Conservation (phyloP, 1,140 invertebrate species). For the Zaprionus kolodkinae region DNA sequence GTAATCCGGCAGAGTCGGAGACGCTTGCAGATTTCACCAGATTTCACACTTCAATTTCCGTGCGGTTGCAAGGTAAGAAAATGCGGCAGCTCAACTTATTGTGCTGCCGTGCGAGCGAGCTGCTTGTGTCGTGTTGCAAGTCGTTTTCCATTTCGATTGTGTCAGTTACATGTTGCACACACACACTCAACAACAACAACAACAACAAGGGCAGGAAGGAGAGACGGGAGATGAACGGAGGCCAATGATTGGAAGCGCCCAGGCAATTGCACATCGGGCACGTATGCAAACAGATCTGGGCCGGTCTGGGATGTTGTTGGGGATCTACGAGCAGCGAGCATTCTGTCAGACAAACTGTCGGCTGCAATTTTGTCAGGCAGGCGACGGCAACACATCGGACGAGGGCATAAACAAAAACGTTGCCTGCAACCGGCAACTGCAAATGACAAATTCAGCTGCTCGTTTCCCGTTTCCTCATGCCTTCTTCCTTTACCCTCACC, state of each 20-base stretch:
- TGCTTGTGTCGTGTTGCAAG: slow-evolving; percentile 61
- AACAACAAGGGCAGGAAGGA: background rate
- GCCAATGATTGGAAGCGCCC: slow-evolving; percentile 76
- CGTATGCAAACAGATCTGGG: slow-evolving; percentile 71
- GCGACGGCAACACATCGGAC: slow-evolving; percentile 3
- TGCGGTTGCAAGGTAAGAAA: slow-evolving; percentile 63
- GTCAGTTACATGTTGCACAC: slow-evolving; percentile 75
- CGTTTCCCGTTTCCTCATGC: slow-evolving; percentile 29
- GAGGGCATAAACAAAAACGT: slow-evolving; percentile 17
- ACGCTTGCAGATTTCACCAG: slow-evolving; percentile 33
- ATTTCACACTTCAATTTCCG: slow-evolving; percentile 79
- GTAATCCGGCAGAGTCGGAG: slow-evolving; percentile 50
- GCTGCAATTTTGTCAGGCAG: slow-evolving; percentile 66
- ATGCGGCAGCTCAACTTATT: slow-evolving; percentile 55
- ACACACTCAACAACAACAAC: slow-evolving; percentile 39
- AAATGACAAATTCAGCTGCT: slow-evolving; percentile 66
- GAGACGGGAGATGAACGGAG: slow-evolving; percentile 5
- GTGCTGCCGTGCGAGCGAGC: slow-evolving; percentile 46
- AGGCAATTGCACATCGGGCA: slow-evolving; percentile 79
- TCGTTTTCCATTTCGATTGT: slow-evolving; percentile 81
- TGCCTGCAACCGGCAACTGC: slow-evolving; percentile 42
- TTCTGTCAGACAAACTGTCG: slow-evolving; percentile 64
- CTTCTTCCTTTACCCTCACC: background rate
- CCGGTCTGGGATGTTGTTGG: background rate
- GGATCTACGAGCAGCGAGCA: slow-evolving; percentile 11